phyloP scores from a whole-genome alignment of 2,113 vertebrate genomes.

The Sapayoa aenigma region DNA sequence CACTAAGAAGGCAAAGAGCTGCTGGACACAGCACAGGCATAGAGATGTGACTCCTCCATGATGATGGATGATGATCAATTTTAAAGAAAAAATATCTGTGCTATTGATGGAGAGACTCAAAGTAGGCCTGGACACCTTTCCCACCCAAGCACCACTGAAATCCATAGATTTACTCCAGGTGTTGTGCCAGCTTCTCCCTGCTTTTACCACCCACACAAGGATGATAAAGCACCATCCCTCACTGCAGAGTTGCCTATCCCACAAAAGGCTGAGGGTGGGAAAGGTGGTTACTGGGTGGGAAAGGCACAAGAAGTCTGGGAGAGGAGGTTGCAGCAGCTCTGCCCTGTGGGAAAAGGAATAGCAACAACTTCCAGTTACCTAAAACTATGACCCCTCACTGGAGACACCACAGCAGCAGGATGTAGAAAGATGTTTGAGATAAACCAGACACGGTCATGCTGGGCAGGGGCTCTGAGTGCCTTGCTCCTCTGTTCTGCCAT shows the following conservation, averaged over 20 bases:
- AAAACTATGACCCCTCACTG: background rate
- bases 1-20: background rate
- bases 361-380: background rate
- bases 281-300: background rate
- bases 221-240: background rate
- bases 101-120: background rate
- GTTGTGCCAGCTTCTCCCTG: background rate
- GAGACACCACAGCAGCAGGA: background rate
- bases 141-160: background rate
- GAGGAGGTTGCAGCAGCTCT: background rate
- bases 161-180: background rate
- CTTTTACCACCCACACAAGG: background rate
- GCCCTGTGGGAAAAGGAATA: background rate
- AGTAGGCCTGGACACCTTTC: fast-evolving
- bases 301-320: background rate
- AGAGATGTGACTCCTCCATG: background rate
- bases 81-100: background rate
- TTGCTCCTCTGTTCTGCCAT: background rate
- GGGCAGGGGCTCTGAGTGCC: background rate
- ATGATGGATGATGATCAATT: background rate
- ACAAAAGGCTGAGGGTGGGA: background rate
- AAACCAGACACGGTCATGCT: background rate
- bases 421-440: background rate
- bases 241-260: background rate
- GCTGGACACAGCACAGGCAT: background rate